Evolutionary conservation across 2,888 invertebrate genomes (phyloP).

Genomic region (Caenorhabditis sp.): DNA sequence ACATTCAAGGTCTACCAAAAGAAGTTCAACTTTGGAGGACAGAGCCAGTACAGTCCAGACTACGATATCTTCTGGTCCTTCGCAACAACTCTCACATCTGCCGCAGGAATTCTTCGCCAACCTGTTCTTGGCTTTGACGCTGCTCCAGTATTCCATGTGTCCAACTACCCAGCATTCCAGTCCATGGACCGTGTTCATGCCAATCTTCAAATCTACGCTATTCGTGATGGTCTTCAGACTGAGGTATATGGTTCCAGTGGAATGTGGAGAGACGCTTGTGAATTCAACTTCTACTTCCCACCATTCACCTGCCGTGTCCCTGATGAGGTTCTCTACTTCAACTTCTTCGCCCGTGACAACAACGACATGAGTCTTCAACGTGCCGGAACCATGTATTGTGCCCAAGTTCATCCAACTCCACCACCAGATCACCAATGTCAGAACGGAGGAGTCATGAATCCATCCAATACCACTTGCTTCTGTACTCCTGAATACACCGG

Average conservation of each 20-base stretch:
- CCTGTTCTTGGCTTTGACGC: conserved; percentile 64
- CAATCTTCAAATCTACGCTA: conserved; percentile 71
- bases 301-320: conserved; percentile 72
- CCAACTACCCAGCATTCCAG: conserved; percentile 64
- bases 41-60: conserved; percentile 51
- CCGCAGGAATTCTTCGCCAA: conserved; percentile 56
- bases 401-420: conserved; percentile 67
- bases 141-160: conserved; percentile 66
- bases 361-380: conserved; percentile 73
- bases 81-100: conserved; percentile 53
- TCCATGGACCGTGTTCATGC: conserved; percentile 68
- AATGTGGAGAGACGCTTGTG: conserved; percentile 75
- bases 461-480: conserved; percentile 75
- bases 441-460: conserved; percentile 76
- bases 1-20: conserved; percentile 72
- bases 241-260: conserved; percentile 76
- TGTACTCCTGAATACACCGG: conserved; percentile 76
- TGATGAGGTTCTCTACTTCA: conserved; percentile 77
- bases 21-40: conserved; percentile 63
- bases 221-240: conserved; percentile 64
- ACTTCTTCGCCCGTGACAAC: conserved; percentile 75
- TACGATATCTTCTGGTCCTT: conserved; percentile 73
- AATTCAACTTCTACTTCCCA: conserved; percentile 77
- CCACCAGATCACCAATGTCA: conserved; percentile 73
- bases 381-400: conserved; percentile 77